A percentile compares a stretch with the other conserved stretches of the same genome.
phyloP scores from a whole-genome alignment of 1,140 invertebrate genomes.

The Zaprionus tsacasi region DNA sequence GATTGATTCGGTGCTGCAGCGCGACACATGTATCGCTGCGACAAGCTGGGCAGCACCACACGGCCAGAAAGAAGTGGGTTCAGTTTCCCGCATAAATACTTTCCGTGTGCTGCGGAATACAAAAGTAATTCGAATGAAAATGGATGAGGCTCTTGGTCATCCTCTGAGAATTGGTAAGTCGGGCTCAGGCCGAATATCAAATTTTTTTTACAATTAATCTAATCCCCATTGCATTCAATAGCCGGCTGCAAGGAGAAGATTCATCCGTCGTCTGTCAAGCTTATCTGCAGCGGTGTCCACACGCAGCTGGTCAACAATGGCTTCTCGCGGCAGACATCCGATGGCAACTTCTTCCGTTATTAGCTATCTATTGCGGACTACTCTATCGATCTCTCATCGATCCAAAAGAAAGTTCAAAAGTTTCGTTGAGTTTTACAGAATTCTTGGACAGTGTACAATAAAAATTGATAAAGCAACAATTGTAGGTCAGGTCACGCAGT shows the following conservation, averaged over 20 bases:
- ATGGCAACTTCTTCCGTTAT: conserved; percentile 87
- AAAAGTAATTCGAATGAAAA: conserved; percentile 66
- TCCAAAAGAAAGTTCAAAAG: not conserved
- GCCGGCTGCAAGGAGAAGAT: conserved; percentile 86
- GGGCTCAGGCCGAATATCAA: not conserved
- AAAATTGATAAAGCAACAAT: conserved; percentile 48
- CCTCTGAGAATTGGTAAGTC: conserved; percentile 71
- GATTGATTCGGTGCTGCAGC: conserved; percentile 86
- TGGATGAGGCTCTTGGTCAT: conserved; percentile 66
- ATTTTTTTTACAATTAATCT: not conserved
- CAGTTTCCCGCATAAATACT: conserved; percentile 17
- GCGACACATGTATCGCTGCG: conserved; percentile 85
- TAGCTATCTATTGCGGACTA: conserved; percentile 37
- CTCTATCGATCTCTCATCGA: not conserved
- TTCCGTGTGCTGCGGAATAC: conserved; percentile 87
- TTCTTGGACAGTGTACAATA: conserved; percentile 48
- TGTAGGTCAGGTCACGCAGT: conserved; percentile 42
- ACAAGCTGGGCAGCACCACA: conserved; percentile 59
- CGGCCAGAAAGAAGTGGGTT: conserved; percentile 49
- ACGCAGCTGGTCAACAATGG: conserved; percentile 88
- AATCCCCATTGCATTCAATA: conserved; percentile 47
- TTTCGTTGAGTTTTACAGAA: conserved; percentile 28
- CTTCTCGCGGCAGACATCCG: conserved; percentile 87
- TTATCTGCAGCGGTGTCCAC: conserved; percentile 88
- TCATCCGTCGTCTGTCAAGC: conserved; percentile 87